Conservation (phyloP, 2,797 vertebrate species). For the Macropus fuliginosus region DNA sequence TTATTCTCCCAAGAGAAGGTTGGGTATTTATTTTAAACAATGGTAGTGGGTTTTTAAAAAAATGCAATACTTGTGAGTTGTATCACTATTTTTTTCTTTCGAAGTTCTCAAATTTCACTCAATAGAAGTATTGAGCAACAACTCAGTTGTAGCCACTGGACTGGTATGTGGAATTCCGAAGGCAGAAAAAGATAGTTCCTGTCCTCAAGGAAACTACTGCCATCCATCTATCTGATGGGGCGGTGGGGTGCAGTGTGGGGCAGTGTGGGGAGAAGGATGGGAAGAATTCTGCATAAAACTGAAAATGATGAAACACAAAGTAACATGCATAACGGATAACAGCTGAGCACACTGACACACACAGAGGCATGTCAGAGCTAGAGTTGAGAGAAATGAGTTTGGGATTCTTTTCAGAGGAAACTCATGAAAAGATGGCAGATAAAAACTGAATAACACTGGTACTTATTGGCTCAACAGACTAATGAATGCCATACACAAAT, state of each 20-base stretch:
- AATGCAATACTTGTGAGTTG: neutral
- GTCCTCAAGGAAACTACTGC: constrained; percentile 23
- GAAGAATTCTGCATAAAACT: neutral
- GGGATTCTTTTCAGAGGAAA: constrained; percentile 9
- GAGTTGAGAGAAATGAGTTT: neutral
- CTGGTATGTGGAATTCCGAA: constrained; percentile 26
- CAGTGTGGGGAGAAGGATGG: neutral
- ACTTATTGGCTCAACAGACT: neutral
- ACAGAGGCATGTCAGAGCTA: neutral
- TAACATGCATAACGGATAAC: neutral
- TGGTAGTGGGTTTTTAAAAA: constrained; percentile 3
- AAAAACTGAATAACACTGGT: neutral
- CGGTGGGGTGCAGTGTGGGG: fast-evolving
- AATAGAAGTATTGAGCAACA: constrained; percentile 1
- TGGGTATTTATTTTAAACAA: neutral
- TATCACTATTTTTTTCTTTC: neutral
- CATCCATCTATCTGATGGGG: neutral
- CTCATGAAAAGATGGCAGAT: neutral
- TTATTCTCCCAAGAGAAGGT: neutral
- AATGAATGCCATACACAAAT: neutral
- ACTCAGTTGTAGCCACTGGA: neutral
- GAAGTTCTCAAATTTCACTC: constrained; percentile 46
- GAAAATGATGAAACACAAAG: neutral
- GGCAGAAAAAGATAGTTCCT: neutral
- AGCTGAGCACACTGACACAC: neutral